Conservation (phyloP, 2,113 vertebrate genomes). For the Orcinus orca region DNA sequence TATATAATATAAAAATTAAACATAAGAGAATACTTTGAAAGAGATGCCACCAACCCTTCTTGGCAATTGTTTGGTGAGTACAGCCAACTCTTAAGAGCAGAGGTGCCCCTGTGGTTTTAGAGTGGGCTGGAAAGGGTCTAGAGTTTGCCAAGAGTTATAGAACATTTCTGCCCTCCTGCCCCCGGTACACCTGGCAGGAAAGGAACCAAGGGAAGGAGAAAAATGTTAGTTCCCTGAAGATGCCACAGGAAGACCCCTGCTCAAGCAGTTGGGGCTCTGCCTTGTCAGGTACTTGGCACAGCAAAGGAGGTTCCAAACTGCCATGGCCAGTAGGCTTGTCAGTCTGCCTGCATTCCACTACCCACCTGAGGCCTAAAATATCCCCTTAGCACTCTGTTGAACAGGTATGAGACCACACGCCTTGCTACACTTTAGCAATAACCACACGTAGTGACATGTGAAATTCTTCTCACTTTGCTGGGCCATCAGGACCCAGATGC, state of each 20-base stretch:
- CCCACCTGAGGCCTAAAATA: not conserved
- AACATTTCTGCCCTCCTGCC: not conserved
- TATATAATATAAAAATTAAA: not conserved
- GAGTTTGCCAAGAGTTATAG: not conserved
- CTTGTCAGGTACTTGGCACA: not conserved
- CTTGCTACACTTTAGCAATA: not conserved
- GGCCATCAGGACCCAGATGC: not conserved
- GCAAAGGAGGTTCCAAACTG: not conserved
- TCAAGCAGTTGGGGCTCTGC: not conserved
- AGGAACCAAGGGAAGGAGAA: not conserved
- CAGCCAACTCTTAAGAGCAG: not conserved
- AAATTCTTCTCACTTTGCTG: not conserved
- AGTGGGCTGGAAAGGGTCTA: not conserved
- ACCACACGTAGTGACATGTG: not conserved
- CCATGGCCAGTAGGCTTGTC: not conserved
- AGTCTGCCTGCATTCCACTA: not conserved
- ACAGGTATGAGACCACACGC: not conserved
- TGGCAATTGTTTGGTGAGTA: not conserved
- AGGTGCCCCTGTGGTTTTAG: not conserved
- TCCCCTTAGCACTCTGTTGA: too few relatives aligned
- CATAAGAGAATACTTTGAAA: not conserved
- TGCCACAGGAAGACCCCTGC: not conserved
- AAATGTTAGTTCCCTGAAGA: not conserved
- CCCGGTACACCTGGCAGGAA: not conserved
- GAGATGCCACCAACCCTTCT: not conserved